phyloP scores from a whole-genome alignment of 2,888 invertebrate species.

The Leucophora obtusa region DNA sequence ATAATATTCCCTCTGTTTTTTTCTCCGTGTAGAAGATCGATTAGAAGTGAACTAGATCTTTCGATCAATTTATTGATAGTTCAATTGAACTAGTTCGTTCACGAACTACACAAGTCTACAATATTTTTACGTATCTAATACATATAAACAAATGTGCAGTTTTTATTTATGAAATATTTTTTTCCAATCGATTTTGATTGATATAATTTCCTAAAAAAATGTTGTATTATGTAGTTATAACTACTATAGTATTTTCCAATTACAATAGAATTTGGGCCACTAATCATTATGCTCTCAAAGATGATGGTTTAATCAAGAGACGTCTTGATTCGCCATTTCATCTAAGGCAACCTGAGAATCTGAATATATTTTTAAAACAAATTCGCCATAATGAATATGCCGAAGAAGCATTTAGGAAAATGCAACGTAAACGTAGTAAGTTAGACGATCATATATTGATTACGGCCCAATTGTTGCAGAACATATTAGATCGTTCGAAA shows the following conservation, averaged over 20 bases:
- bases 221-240: slow-evolving; percentile 27
- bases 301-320: slow-evolving; percentile 73
- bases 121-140: too few species aligned
- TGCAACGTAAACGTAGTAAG: slow-evolving; percentile 73
- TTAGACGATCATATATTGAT: slow-evolving; percentile 76
- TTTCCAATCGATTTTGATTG: background rate
- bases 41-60: too few species aligned
- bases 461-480: slow-evolving; percentile 75
- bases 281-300: slow-evolving; percentile 76
- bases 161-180: background rate
- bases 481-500: slow-evolving; percentile 76
- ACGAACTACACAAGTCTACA: too few species aligned
- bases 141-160: background rate
- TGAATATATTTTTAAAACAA: slow-evolving; percentile 76
- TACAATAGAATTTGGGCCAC: slow-evolving; percentile 53
- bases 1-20: too few species aligned
- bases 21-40: too few species aligned
- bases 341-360: slow-evolving; percentile 75
- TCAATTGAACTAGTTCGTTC: too few species aligned
- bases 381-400: slow-evolving; percentile 76
- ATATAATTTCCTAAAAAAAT: slow-evolving; percentile 19
- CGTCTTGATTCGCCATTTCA: slow-evolving; percentile 77
- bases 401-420: slow-evolving; percentile 73
- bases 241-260: slow-evolving; percentile 5
- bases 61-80: too few species aligned